A percentile compares a stretch with the other conserved stretches of the same genome.
Conservation (phyloP, 2,113 vertebrate genomes). For the Poicephalus meyeri region DNA sequence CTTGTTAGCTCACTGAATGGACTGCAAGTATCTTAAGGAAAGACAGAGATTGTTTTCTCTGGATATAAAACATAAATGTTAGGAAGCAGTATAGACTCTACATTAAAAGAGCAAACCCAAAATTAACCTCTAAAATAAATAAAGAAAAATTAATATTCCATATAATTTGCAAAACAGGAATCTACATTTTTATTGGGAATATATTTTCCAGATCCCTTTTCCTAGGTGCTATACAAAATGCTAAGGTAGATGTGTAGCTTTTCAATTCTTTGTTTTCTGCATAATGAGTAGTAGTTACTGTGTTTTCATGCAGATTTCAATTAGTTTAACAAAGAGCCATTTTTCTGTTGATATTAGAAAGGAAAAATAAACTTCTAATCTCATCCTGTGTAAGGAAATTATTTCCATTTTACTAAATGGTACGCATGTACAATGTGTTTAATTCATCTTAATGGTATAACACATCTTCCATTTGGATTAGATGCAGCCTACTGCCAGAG, state of each 20-base stretch:
- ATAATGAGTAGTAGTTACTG: background rate
- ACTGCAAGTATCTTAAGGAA: background rate
- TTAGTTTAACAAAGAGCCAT: background rate
- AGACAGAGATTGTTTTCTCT: background rate
- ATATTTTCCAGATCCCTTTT: background rate
- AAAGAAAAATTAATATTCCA: background rate
- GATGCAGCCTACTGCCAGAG: background rate
- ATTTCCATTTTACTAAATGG: slow-evolving; percentile 8
- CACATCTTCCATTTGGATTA: background rate
- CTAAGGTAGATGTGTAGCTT: background rate
- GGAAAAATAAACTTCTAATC: slow-evolving; percentile 16
- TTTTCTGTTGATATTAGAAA: slow-evolving; percentile 8
- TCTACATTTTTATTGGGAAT: background rate
- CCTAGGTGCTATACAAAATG: background rate
- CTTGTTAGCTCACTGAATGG: background rate
- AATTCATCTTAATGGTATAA: slow-evolving; percentile 5
- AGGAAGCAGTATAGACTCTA: background rate
- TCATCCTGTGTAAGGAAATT: slow-evolving; percentile 21
- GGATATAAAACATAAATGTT: background rate
- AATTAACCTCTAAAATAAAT: background rate
- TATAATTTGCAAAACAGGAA: background rate
- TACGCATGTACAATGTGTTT: background rate
- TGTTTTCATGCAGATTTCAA: background rate
- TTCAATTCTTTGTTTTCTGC: background rate
- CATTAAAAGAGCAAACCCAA: background rate